Evolutionary conservation across 2,797 vertebrate genomes (phyloP), one percentile per base, ranked within the genome.

Genomic region (Pangasius larnaudii): DNA sequence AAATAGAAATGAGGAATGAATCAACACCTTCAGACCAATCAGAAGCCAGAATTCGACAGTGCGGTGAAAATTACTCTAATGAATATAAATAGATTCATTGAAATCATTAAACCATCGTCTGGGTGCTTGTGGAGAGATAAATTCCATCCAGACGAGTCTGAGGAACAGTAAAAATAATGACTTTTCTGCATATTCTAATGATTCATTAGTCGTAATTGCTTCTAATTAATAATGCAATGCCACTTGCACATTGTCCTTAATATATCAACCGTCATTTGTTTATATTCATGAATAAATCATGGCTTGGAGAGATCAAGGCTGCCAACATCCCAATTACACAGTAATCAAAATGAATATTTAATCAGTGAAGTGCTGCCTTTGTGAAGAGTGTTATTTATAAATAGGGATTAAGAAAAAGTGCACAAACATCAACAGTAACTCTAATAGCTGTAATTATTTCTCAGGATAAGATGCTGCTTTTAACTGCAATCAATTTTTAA

Each of bases 341-440:
- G 33, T 71, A 94, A 94, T 95, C 92, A 94, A 94, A 94, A 91
- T 91, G 89, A 95, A 96, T 95, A 84, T 81, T 90, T 94, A 92
- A 95, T 93, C 89, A 39, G 65, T 80, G 89, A 53, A 87, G 79
- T 58, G 81, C 53, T 58, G 85, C 75, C n/a, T 81, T 84, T 65
- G 46, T 65, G 71, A 49, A 85, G 56, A 72, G 71, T 72, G 71
- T 89, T 86, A 84, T 87, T 89, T 86, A 74, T 63, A 82, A 88
- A 84, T 84, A 74, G 2, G 5, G 24, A 49, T 49, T 75, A 49
- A 75, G 11, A 24, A 74, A 74, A 74, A 46, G 0, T 87, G 63
- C 24, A 53, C 46, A 53, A 51, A 77, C 49, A 33, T 14, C 39
- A 1, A 2, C 10, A 75, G 36, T 39, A 49, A 39, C 39, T 74